Percentiles rank a stretch among this genome's conserved stretches.
Conservation (phyloP, 1,140 invertebrate genomes). For the Harlomillsia oculata region DNA sequence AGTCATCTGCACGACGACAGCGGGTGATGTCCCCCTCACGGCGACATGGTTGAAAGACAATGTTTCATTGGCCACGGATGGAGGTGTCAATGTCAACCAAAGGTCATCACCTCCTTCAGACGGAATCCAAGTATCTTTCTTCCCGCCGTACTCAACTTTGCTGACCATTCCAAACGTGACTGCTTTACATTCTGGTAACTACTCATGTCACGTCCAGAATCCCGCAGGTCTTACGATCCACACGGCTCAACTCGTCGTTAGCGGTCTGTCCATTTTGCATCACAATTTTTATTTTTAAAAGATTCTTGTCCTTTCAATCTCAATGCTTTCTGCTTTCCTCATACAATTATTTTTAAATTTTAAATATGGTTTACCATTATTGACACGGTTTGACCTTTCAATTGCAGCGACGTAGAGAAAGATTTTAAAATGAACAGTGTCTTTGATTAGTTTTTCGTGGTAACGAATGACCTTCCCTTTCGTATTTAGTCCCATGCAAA, state of each 20-base stretch:
- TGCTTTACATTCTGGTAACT: conserved; percentile 38
- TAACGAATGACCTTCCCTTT: no score
- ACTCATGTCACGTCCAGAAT: conserved; percentile 41
- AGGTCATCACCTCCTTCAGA: background rate
- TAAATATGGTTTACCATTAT: no score
- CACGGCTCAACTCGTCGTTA: conserved; percentile 53
- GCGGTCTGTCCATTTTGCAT: conserved; percentile 45
- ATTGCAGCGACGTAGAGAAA: no score
- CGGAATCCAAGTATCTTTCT: conserved; percentile 38
- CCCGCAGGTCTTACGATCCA: conserved; percentile 51
- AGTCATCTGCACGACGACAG: conserved; percentile 53
- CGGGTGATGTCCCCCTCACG: conserved; percentile 50
- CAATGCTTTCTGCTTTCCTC: background rate
- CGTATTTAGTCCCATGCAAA: conserved; percentile 41
- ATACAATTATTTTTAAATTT: conserved; percentile 7
- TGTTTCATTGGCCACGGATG: conserved; percentile 45
- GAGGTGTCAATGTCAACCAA: conserved; percentile 37
- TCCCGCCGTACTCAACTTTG: conserved; percentile 50
- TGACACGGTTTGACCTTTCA: no score
- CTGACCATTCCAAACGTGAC: conserved; percentile 33
- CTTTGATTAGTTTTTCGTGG: no score
- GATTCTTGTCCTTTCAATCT: no score
- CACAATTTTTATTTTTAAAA: no score
- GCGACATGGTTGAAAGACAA: conserved; percentile 52
- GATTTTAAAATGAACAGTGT: no score